phyloP scores from a whole-genome alignment of 1,140 invertebrate species.

The Bombus waltoni region DNA sequence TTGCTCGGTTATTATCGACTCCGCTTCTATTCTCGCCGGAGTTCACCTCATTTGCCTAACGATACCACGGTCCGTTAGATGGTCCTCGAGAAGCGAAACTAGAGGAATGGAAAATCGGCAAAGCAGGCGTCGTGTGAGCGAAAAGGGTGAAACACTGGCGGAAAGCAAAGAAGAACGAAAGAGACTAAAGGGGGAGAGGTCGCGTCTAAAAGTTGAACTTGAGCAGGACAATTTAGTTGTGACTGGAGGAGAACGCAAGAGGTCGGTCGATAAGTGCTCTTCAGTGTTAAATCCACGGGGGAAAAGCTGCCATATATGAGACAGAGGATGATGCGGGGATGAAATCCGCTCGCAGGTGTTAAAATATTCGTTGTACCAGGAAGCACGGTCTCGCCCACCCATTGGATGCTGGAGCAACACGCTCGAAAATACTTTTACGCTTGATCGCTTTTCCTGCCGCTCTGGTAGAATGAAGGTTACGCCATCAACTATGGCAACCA shows the following conservation, averaged over 20 bases:
- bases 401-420: constrained; percentile 14
- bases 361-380: constrained; percentile 48
- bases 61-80: constrained; percentile 31
- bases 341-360: constrained; percentile 35
- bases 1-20: constrained; percentile 64
- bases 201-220: constrained; percentile 45
- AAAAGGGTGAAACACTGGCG: not conserved
- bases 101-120: constrained; percentile 5
- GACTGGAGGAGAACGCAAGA: constrained; percentile 43
- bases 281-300: constrained; percentile 64
- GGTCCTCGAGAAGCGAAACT: constrained; percentile 18
- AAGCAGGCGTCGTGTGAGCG: not conserved
- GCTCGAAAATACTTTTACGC: constrained; percentile 43
- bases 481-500: not conserved
- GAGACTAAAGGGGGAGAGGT: not conserved
- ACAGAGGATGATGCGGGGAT: constrained; percentile 9
- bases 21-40: constrained; percentile 24
- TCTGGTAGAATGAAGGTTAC: constrained; percentile 1
- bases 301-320: constrained; percentile 39
- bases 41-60: constrained; percentile 40
- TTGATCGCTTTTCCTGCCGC: constrained; percentile 17
- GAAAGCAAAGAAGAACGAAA: not conserved
- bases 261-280: constrained; percentile 67
- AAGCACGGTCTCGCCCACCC: constrained; percentile 2
- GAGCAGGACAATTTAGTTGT: constrained; percentile 45